A percentile compares a stretch with the other conserved stretches of the same genome.
Evolutionary conservation across 2,888 invertebrate genomes (phyloP).

Genomic region (Barypeithes pellucidus): DNA sequence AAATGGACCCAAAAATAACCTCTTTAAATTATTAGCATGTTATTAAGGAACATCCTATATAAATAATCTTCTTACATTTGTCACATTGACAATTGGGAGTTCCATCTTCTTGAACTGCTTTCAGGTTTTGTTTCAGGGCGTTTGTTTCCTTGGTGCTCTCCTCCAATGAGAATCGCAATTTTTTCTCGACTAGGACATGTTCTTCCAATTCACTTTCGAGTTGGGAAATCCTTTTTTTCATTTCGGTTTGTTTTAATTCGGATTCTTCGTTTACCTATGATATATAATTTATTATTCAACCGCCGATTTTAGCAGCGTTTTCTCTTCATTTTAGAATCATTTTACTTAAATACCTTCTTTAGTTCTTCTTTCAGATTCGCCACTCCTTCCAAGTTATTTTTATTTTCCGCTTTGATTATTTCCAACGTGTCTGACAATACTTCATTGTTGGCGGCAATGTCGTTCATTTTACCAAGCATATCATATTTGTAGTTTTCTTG

Average conservation of each 20-base stretch:
- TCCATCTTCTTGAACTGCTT: constrained; percentile 21
- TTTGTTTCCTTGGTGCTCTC: background rate
- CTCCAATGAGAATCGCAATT: constrained; percentile 8
- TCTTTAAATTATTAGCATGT: too few relatives aligned
- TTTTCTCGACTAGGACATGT: background rate
- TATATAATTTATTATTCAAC: too few relatives aligned
- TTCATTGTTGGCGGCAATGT: constrained; percentile 40
- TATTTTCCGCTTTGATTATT: constrained; percentile 43
- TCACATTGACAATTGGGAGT: constrained; percentile 14
- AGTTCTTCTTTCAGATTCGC: constrained; percentile 34
- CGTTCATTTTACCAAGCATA: constrained; percentile 27
- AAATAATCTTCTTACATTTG: background rate
- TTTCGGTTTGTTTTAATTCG: constrained; percentile 5
- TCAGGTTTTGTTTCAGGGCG: constrained; percentile 10
- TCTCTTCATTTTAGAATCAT: background rate
- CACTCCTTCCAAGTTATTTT: constrained; percentile 39
- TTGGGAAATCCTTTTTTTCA: background rate
- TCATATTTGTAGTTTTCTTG: constrained; percentile 21
- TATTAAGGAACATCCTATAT: too few relatives aligned
- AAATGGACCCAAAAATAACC: too few relatives aligned
- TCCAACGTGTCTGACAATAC: constrained; percentile 39
- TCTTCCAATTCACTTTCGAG: constrained; percentile 40
- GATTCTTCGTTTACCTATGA: constrained; percentile 30
- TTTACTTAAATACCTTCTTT: constrained; percentile 17
- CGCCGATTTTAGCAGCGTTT: background rate